Conservation (phyloP, 2,888 invertebrate species). For the Chydorus sphaericus region DNA sequence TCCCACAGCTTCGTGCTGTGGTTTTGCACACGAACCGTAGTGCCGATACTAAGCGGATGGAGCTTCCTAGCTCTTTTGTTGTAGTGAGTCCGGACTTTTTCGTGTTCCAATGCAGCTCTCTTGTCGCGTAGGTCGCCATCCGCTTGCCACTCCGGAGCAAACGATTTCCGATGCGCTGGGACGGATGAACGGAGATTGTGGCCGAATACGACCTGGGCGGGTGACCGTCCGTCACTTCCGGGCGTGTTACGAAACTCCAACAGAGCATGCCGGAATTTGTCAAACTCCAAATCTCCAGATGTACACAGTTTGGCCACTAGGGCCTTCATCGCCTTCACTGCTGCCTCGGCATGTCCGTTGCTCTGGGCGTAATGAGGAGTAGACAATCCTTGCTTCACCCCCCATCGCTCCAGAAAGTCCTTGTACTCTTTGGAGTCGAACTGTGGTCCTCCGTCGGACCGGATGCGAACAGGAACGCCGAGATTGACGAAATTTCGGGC, state of each 20-base stretch:
- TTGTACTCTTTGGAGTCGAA: constrained; percentile 12
- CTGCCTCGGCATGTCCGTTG: constrained; percentile 6
- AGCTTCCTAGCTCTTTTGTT: background rate
- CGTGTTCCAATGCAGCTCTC: background rate
- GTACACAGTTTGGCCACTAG: background rate
- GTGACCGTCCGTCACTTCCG: background rate
- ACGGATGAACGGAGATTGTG: background rate
- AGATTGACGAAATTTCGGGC: constrained; percentile 14
- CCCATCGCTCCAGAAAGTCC: background rate
- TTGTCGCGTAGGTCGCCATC: background rate
- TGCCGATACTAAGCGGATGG: background rate
- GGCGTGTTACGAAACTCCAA: constrained; percentile 9
- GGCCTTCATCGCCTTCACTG: constrained; percentile 1
- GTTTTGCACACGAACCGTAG: background rate
- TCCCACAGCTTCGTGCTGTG: background rate
- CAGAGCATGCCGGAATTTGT: background rate
- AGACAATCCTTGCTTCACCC: background rate
- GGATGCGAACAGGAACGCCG: constrained; percentile 9
- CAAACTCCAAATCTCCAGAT: background rate
- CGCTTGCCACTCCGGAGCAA: background rate
- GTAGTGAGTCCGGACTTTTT: background rate
- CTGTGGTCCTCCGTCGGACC: constrained; percentile 13
- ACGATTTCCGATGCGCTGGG: constrained; percentile 2
- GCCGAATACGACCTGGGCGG: constrained; percentile 2
- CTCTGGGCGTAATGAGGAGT: constrained; percentile 9